These are phyloP conservation scores for Drosophila cognata DNA, from an alignment of 2,888 invertebrate genomes.

Conservation along the genomic window DNA sequence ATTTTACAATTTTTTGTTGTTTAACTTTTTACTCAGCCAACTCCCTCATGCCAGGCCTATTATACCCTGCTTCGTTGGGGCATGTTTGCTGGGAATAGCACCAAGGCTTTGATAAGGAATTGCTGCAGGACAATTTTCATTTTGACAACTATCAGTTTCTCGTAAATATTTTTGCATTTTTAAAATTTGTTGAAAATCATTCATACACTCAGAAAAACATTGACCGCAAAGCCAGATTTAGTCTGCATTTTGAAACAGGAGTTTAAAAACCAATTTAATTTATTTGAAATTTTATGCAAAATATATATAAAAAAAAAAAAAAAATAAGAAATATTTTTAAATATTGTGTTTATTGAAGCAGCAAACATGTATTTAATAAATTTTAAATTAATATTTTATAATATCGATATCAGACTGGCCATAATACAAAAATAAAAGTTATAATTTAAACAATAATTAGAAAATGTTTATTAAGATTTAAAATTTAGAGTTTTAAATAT, in stretches of 20 bases:
- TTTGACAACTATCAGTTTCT: neutral
- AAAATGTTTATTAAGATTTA: neutral
- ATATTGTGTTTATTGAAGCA: neutral
- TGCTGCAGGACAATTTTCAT: neutral
- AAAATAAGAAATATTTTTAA: neutral
- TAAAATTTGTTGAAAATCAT: neutral
- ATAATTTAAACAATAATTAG: neutral
- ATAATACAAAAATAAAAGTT: neutral
- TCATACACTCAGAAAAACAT: neutral
- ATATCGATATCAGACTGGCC: neutral
- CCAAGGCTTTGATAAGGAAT: neutral
- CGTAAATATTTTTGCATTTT: neutral
- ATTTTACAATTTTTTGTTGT: conserved; percentile 56
- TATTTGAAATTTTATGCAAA: too few relatives aligned
- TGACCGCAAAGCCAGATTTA: neutral
- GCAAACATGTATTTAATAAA: neutral
- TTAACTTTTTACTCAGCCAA: conserved; percentile 66
- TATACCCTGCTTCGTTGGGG: conserved; percentile 20
- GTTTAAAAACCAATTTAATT: neutral
- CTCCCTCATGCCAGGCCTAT: conserved; percentile 7
- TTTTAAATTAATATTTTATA: neutral
- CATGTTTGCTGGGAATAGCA: neutral
- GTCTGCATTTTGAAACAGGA: neutral
- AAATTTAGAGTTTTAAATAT: neutral
- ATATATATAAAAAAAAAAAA: too few relatives aligned